Percentiles rank a stretch among this genome's conserved stretches.
Evolutionary conservation across 2,888 invertebrate species (phyloP).

Genomic region (Gryllus longicercus): DNA sequence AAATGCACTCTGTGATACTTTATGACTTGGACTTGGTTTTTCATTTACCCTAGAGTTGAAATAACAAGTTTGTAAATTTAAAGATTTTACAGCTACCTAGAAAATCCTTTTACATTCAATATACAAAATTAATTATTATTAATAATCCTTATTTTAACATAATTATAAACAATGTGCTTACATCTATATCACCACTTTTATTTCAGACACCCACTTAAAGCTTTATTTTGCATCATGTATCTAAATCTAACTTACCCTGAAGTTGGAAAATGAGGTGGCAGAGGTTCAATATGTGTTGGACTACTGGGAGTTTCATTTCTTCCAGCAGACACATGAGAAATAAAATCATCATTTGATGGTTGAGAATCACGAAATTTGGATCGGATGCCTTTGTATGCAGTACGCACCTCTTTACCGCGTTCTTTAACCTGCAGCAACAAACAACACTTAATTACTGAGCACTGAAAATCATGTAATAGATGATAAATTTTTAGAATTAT

Average conservation of each 20-base stretch:
- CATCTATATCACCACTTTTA: too few species aligned
- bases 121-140: too few species aligned
- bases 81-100: too few species aligned
- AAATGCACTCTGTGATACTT: not conserved
- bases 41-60: not conserved
- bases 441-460: too few species aligned
- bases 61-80: not conserved
- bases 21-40: not conserved
- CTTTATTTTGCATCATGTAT: too few species aligned
- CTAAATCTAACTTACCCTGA: not conserved
- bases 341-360: slow-evolving; percentile 30
- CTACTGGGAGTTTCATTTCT: not conserved
- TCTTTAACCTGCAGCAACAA: slow-evolving; percentile 59
- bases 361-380: slow-evolving; percentile 55
- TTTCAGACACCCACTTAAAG: too few species aligned
- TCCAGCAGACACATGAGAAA: not conserved
- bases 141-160: too few species aligned
- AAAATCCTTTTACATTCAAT: too few species aligned
- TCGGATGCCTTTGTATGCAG: slow-evolving; percentile 71
- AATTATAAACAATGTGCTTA: too few species aligned
- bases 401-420: slow-evolving; percentile 70
- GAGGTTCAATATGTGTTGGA: not conserved
- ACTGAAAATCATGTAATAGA: too few species aligned
- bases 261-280: not conserved
- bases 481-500: too few species aligned